phyloP scores from a whole-genome alignment of 2,888 invertebrate species.

The Cephus pulcher region DNA sequence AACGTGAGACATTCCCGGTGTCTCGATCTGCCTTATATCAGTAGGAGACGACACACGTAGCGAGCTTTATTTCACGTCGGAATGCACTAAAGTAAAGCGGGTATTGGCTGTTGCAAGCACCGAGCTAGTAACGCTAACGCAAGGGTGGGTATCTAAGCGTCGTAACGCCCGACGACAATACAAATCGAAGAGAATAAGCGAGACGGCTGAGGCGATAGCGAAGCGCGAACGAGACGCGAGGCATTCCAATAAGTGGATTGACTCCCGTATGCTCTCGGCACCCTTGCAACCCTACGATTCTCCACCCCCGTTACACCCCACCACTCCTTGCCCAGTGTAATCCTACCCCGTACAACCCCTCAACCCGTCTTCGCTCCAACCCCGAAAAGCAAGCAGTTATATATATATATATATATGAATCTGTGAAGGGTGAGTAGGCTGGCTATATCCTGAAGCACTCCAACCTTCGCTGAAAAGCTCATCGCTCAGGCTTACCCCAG shows the following conservation, averaged over 20 bases:
- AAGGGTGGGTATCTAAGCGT: constrained; percentile 33
- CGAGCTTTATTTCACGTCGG: constrained; percentile 40
- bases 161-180: constrained; percentile 50
- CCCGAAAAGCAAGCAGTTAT: not conserved
- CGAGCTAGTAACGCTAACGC: constrained; percentile 32
- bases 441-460: constrained; percentile 19
- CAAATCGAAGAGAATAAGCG: constrained; percentile 52
- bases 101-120: constrained; percentile 42
- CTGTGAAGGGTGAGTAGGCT: constrained; percentile 6
- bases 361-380: not conserved
- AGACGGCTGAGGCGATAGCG: constrained; percentile 41
- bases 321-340: not conserved
- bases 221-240: constrained; percentile 46
- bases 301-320: constrained; percentile 8
- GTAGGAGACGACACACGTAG: not conserved
- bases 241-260: constrained; percentile 61
- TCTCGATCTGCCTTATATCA: not conserved
- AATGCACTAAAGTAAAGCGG: constrained; percentile 42
- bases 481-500: constrained; percentile 52
- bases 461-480: constrained; percentile 37
- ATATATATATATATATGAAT: not conserved
- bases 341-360: constrained; percentile 17
- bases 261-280: constrained; percentile 46
- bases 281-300: constrained; percentile 25
- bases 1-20: not conserved